These are phyloP conservation scores for Pachliopta kotzebuea DNA, from an alignment of 2,888 invertebrate species.

Conservation along the genomic window DNA sequence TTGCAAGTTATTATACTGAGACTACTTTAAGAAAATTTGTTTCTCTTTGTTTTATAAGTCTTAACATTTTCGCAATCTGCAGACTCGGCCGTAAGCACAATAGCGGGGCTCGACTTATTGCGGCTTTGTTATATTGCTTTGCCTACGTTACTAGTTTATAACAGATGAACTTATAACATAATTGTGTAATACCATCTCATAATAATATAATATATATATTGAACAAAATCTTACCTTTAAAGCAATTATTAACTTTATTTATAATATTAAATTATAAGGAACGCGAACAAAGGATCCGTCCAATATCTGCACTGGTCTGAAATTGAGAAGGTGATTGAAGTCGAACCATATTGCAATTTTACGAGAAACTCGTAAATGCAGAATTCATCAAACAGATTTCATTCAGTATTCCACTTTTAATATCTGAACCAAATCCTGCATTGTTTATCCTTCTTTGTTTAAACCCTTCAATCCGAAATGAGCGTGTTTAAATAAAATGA, in stretches of 20 bases:
- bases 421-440: background rate
- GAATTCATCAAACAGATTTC: background rate
- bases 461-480: background rate
- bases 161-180: background rate
- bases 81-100: conserved; percentile 14
- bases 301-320: too few relatives aligned
- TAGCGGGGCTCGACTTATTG: conserved; percentile 12
- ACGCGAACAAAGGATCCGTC: too few relatives aligned
- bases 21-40: conserved; percentile 16
- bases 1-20: background rate
- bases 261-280: too few relatives aligned
- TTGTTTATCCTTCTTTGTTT: conserved; percentile 3
- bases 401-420: conserved; percentile 1
- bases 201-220: background rate
- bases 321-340: background rate
- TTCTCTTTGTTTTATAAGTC: conserved; percentile 17
- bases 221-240: background rate
- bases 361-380: background rate
- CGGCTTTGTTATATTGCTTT: conserved; percentile 14
- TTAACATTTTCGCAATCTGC: conserved; percentile 13
- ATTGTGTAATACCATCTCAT: background rate
- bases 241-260: too few relatives aligned
- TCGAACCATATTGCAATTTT: background rate
- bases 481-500: background rate
- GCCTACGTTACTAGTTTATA: conserved; percentile 1